Conservation (phyloP, 1,140 invertebrate species). For the Trissolcus basalis region DNA sequence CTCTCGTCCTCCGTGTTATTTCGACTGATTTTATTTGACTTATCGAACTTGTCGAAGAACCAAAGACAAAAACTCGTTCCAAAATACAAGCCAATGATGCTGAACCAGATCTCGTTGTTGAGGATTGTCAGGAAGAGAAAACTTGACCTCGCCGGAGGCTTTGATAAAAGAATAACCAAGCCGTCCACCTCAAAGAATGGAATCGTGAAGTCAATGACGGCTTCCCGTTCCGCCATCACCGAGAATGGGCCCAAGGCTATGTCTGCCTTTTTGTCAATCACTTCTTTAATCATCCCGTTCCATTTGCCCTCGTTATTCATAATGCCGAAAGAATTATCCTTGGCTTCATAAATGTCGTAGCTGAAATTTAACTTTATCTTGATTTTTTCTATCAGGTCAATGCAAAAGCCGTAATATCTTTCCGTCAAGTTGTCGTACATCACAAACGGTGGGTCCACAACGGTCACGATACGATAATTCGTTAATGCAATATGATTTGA, state of each 20-base stretch:
- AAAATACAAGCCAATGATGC: constrained; percentile 95
- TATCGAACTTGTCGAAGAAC: constrained; percentile 95
- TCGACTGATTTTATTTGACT: too few relatives aligned
- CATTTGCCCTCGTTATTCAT: constrained; percentile 91
- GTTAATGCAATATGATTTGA: constrained; percentile 85
- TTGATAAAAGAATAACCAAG: constrained; percentile 93
- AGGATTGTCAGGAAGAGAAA: constrained; percentile 98
- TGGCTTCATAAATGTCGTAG: constrained; percentile 84
- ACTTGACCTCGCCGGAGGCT: constrained; percentile 88
- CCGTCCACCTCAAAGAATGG: constrained; percentile 97
- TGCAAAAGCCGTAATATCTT: constrained; percentile 92
- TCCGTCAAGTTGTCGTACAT: constrained; percentile 81
- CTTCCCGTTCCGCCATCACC: constrained; percentile 96
- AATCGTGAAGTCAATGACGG: constrained; percentile 95
- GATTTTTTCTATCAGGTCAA: constrained; percentile 93
- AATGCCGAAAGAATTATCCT: constrained; percentile 82
- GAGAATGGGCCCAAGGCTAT: constrained; percentile 91
- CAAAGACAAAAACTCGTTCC: constrained; percentile 96
- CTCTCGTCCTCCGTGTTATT: constrained; percentile 97
- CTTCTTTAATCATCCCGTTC: constrained; percentile 94
- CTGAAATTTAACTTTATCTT: constrained; percentile 89
- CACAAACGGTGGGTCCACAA: constrained; percentile 91
- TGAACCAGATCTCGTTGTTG: constrained; percentile 96
- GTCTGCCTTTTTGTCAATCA: constrained; percentile 93
- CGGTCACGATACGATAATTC: constrained; percentile 87